Evolutionary conservation across 2,113 vertebrate genomes (phyloP), one percentile per base, ranked within the genome.

Genomic region (Oncorhynchus clarkii): DNA sequence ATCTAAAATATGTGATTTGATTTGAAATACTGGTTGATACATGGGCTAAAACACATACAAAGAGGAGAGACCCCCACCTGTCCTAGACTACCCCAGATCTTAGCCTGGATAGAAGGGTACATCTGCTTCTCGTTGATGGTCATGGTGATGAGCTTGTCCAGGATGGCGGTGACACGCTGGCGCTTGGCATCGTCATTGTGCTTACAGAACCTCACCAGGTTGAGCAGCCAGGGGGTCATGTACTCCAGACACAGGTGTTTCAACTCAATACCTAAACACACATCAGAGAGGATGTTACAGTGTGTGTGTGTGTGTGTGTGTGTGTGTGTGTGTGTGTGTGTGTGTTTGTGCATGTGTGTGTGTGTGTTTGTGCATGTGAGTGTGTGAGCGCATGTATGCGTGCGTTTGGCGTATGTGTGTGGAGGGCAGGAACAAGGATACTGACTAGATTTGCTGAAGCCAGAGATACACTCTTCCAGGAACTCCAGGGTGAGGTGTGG

Each of bases 121-220:
- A 99, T 99, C 92, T 99, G 97, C 1, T 99, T 99, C 82, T 99
- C 98, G 24, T 99, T 99, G 77, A 99, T 99, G 1, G 98, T 99
- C 97, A 99, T 99, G 3, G 98, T 99, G 85, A 99, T 99, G n/a
- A 99, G 95, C 78, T 99, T 99, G 88, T 99, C 98, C 54, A 99
- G 93, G 82, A 99, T 99, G n/a, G 98, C 97, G 0, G 97, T 98
- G 79, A 99, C 97, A 9, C 97, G 95, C 78, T 99, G 98, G 49
- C 97, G 94, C 85, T 98, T 99, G 64, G 97, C 97, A n/a, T 99
- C 98, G 2, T 99, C 98, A 0, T 96, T 98, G 90, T 99, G 97
- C 82, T 99, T 99, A 83, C 98, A 99, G 92, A 99, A 99, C 9
- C 97, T 95, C 24, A 99, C 97, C 77, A 99, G 92, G 77, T 99